These are phyloP conservation scores for Delia radicum DNA, from an alignment of 1,140 invertebrate species.

Conservation along the genomic window DNA sequence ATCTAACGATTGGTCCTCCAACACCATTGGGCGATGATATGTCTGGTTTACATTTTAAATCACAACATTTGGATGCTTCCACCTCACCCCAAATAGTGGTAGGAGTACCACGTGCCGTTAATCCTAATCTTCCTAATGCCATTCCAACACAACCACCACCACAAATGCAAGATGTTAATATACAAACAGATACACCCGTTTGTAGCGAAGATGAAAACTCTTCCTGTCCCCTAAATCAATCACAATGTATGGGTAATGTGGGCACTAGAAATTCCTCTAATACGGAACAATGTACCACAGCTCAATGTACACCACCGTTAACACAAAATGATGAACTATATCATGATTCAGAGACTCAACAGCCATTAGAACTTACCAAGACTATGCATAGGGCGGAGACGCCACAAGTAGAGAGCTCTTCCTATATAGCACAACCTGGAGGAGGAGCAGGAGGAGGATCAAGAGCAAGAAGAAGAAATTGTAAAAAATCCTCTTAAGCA, in stretches of 20 bases:
- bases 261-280: background rate
- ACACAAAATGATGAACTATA: constrained; percentile 17
- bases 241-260: background rate
- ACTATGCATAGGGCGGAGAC: constrained; percentile 30
- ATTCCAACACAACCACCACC: constrained; percentile 37
- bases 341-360: background rate
- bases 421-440: background rate
- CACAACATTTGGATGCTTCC: constrained; percentile 38
- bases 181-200: constrained; percentile 71
- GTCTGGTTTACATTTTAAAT: constrained; percentile 42
- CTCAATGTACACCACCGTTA: constrained; percentile 19
- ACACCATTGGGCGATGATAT: constrained; percentile 35
- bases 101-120: constrained; percentile 26
- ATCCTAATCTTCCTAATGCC: constrained; percentile 5
- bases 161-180: constrained; percentile 74
- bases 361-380: constrained; percentile 49
- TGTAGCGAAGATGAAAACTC: constrained; percentile 55
- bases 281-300: constrained; percentile 22
- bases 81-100: constrained; percentile 36
- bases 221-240: constrained; percentile 35
- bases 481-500: background rate
- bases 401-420: background rate
- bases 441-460: too few relatives aligned
- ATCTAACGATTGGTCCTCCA: constrained; percentile 10
- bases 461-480: constrained; percentile 10